A percentile compares a stretch with the other conserved stretches of the same genome.
phyloP scores from a whole-genome alignment of 92 coral and sea anemone species.

The Heteractis magnifica region DNA sequence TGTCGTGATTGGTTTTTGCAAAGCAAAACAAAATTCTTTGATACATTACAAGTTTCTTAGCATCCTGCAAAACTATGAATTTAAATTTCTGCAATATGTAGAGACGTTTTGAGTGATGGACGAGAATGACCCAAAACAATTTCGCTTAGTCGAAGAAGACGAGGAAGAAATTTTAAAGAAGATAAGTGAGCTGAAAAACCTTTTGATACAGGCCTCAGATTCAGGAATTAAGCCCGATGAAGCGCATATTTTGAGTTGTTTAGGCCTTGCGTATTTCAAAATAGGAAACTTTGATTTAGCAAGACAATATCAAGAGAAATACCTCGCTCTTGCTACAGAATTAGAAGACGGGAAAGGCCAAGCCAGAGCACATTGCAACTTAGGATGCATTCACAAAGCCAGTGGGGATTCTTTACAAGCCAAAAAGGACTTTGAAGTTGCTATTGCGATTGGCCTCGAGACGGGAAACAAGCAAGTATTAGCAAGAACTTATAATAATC shows the following conservation, averaged over 20 bases:
- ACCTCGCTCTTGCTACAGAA: constrained; percentile 67
- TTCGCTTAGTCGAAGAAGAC: constrained; percentile 76
- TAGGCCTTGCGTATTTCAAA: constrained; percentile 86
- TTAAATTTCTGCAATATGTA: background rate
- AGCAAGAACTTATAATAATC: constrained; percentile 75
- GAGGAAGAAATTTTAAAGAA: constrained; percentile 74
- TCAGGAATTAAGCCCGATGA: constrained; percentile 75
- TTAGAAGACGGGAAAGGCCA: constrained; percentile 74
- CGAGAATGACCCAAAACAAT: constrained; percentile 89
- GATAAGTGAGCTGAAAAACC: constrained; percentile 66
- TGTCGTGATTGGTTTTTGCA: constrained; percentile 10
- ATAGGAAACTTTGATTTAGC: constrained; percentile 76
- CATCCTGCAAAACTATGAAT: background rate
- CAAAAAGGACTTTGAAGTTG: constrained; percentile 57
- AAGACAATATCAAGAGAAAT: constrained; percentile 76
- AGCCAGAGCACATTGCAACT: constrained; percentile 83
- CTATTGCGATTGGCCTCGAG: constrained; percentile 63
- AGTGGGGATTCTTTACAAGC: constrained; percentile 66
- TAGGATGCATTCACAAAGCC: constrained; percentile 81
- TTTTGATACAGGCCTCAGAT: constrained; percentile 67
- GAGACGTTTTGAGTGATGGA: background rate
- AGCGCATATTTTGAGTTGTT: constrained; percentile 70
- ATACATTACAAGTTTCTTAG: constrained; percentile 25
- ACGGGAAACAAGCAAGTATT: constrained; percentile 56
- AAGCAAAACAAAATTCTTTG: constrained; percentile 25